These are phyloP conservation scores for Mirounga angustirostris DNA, from an alignment of 2,113 vertebrate species.

Conservation along the genomic window DNA sequence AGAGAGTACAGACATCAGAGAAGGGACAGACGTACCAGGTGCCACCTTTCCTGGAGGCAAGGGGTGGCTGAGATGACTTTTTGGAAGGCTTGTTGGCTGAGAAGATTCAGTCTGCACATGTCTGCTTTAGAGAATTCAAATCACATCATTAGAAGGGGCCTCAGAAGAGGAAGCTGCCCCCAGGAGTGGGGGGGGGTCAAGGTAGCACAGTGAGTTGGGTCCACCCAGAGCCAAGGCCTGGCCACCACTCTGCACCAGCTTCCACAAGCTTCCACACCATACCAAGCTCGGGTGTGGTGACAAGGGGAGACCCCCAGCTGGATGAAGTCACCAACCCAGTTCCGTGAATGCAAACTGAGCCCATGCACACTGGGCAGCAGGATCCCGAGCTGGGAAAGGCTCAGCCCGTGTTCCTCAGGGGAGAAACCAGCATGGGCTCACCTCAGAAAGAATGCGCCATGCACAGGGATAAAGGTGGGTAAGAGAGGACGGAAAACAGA, in stretches of 20 bases:
- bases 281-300: background rate
- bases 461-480: background rate
- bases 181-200: background rate
- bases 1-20: background rate
- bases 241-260: too few species aligned
- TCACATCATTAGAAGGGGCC: background rate
- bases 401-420: background rate
- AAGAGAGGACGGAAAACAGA: background rate
- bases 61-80: background rate
- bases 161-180: background rate
- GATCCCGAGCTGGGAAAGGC: background rate
- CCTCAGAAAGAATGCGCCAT: background rate
- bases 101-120: background rate
- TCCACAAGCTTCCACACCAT: background rate
- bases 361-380: rapidly evolving
- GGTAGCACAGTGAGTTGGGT: background rate
- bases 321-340: background rate
- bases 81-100: background rate
- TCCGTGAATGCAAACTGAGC: background rate
- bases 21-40: rapidly evolving
- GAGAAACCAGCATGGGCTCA: background rate
- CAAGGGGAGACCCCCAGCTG: background rate
- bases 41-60: background rate
- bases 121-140: background rate
- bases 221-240: rapidly evolving